Percentiles rank a stretch among this genome's conserved stretches.
Conservation (phyloP, 2,113 vertebrate genomes). For the Pseudorhombus dupliciocellatus region DNA sequence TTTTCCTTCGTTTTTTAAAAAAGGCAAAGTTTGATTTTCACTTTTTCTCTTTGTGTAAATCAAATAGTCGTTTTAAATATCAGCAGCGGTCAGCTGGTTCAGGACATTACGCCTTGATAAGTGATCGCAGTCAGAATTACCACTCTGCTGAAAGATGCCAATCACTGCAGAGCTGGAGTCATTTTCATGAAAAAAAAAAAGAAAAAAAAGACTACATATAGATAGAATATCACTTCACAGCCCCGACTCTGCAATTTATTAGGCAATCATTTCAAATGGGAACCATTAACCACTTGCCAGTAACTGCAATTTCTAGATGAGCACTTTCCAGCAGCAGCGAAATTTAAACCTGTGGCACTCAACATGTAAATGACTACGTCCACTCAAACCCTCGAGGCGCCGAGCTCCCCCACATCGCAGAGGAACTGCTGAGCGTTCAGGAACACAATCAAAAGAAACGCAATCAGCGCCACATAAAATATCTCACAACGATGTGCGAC, state of each 20-base stretch:
- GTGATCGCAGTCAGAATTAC: slow-evolving; percentile 4
- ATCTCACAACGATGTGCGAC: slow-evolving; percentile 18
- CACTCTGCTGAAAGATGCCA: slow-evolving; percentile 3
- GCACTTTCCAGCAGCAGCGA: slow-evolving; percentile 51
- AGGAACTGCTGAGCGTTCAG: slow-evolving; percentile 40
- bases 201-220: slow-evolving; percentile 27
- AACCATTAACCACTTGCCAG: slow-evolving; percentile 66
- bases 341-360: slow-evolving; percentile 62
- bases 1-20: background rate
- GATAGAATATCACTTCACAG: slow-evolving; percentile 44
- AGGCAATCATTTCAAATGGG: slow-evolving; percentile 64
- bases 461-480: slow-evolving; percentile 20
- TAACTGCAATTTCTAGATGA: slow-evolving; percentile 56
- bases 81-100: background rate
- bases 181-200: slow-evolving; percentile 38
- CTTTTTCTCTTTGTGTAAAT: slow-evolving; percentile 2
- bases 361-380: slow-evolving; percentile 62
- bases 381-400: slow-evolving; percentile 59
- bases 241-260: slow-evolving; percentile 45
- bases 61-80: background rate
- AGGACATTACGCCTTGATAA: background rate
- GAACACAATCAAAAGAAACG: slow-evolving; percentile 52
- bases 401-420: slow-evolving; percentile 49
- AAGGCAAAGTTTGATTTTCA: background rate
- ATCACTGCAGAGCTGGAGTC: background rate